A percentile compares a stretch with the other conserved stretches of the same genome.
Conservation (phyloP, 2,113 vertebrate species). For the Lathamus discolor region DNA sequence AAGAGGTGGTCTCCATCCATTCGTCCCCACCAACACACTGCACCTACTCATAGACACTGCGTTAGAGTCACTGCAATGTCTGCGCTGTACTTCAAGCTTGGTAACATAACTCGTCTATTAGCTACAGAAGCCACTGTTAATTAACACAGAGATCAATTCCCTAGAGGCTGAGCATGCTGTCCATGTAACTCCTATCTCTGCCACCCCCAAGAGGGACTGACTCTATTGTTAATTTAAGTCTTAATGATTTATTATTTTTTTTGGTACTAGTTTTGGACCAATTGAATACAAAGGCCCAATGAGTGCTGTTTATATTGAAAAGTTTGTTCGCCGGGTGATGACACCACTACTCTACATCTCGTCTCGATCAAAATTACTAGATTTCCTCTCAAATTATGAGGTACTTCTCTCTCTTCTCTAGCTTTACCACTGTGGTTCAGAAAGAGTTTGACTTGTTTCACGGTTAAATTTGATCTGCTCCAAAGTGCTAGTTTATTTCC, state of each 20-base stretch:
- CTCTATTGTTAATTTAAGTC: slow-evolving; percentile 40
- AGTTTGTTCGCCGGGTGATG: slow-evolving; percentile 90
- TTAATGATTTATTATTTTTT: slow-evolving; percentile 68
- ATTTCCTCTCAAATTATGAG: slow-evolving; percentile 92
- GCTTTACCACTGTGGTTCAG: slow-evolving; percentile 47
- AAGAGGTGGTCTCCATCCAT: not conserved
- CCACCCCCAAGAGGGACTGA: not conserved
- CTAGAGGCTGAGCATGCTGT: slow-evolving; percentile 30
- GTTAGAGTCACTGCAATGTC: not conserved
- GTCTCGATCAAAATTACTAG: slow-evolving; percentile 82
- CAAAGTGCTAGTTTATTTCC: slow-evolving; percentile 8
- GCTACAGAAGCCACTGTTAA: not conserved
- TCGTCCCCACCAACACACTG: not conserved
- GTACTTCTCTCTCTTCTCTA: slow-evolving; percentile 76
- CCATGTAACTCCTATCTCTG: not conserved
- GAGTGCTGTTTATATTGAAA: slow-evolving; percentile 91
- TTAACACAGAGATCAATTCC: not conserved
- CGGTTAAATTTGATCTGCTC: not conserved
- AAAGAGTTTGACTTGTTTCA: slow-evolving; percentile 49
- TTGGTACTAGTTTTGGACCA: slow-evolving; percentile 90
- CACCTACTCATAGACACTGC: not conserved
- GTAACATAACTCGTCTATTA: not conserved
- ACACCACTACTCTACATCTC: slow-evolving; percentile 93
- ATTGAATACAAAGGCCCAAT: slow-evolving; percentile 95
- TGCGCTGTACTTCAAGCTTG: not conserved